Percentiles rank a stretch among this genome's conserved stretches.
phyloP scores from a whole-genome alignment of 2,797 vertebrate species.

The Lates japonicus region DNA sequence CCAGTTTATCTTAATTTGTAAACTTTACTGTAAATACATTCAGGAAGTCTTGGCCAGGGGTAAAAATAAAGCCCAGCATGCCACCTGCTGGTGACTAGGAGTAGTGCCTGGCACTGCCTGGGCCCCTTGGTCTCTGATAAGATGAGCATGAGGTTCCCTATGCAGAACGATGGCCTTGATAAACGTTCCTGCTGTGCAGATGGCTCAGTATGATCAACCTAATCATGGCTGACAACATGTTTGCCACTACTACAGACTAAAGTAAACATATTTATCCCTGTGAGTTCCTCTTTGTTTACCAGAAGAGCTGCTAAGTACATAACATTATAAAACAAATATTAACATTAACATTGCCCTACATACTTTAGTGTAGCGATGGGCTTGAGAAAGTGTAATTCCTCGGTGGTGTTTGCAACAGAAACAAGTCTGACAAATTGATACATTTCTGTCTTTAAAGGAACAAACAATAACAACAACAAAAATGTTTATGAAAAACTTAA shows the following conservation, averaged over 20 bases:
- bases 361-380: slow-evolving; percentile 13
- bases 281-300: slow-evolving; percentile 9
- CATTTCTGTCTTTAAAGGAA: background rate
- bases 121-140: slow-evolving; percentile 39
- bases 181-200: slow-evolving; percentile 16
- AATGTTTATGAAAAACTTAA: background rate
- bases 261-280: background rate
- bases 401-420: slow-evolving; percentile 2
- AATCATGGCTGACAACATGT: slow-evolving; percentile 2
- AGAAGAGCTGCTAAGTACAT: slow-evolving; percentile 16
- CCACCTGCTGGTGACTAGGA: slow-evolving; percentile 67
- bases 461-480: background rate
- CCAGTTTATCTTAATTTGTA: slow-evolving; percentile 5
- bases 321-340: slow-evolving; percentile 13
- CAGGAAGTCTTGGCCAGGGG: background rate
- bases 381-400: background rate
- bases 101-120: background rate
- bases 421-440: background rate
- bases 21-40: background rate
- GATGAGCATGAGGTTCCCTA: background rate
- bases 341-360: background rate
- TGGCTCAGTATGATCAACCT: slow-evolving; percentile 21
- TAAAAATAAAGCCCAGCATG: background rate
- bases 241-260: background rate
- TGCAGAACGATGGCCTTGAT: slow-evolving; percentile 20